Conservation (phyloP, 2,113 vertebrate species). For the Terrapene triunguis region DNA sequence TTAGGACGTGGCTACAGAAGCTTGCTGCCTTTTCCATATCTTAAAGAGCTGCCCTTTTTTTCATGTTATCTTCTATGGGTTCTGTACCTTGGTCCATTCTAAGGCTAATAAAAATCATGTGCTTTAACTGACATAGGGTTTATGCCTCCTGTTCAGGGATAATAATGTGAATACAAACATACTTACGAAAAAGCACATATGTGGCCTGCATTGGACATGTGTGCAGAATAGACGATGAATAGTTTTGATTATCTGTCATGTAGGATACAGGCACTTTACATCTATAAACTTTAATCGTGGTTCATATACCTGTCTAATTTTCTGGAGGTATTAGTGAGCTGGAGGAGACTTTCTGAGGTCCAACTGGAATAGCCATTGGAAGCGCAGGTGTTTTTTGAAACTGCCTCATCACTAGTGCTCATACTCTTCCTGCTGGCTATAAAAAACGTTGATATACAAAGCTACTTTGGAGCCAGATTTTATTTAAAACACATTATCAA, state of each 20-base stretch:
- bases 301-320: conserved; percentile 1
- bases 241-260: not conserved
- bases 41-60: conserved; percentile 5
- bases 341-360: not conserved
- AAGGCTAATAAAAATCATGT: conserved; percentile 2
- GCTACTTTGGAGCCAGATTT: not conserved
- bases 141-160: not conserved
- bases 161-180: conserved; percentile 2
- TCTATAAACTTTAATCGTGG: not conserved
- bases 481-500: not conserved
- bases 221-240: not conserved
- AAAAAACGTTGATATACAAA: not conserved
- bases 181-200: not conserved
- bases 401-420: not conserved
- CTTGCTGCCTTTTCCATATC: not conserved
- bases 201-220: not conserved
- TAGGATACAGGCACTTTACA: not conserved
- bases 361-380: not conserved
- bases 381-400: not conserved
- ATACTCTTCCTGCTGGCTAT: not conserved
- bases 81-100: not conserved
- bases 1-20: conserved; percentile 11
- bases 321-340: not conserved
- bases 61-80: not conserved
- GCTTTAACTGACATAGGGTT: not conserved